Evolutionary conservation across 2,888 invertebrate species (phyloP), one percentile per base, ranked within the genome.

Genomic region (Lydus trimaculatus): DNA sequence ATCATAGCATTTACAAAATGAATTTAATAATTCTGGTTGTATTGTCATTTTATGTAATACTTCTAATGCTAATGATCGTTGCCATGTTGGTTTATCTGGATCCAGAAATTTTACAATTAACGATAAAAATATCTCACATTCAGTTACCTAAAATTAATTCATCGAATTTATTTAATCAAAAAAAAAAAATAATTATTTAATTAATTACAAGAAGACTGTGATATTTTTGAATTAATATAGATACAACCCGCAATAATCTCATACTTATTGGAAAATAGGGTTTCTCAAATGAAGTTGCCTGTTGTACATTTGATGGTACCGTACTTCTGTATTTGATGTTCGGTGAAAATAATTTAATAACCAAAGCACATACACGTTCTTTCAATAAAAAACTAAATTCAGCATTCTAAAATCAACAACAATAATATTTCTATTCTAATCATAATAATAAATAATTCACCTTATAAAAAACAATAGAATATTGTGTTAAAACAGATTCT

Each of bases 121-220:
- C 0, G 98, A 98, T 58, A 99, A 88, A 86, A 99, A 99, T 82
- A 99, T 99, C 87, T 99, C 99, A 85, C 98, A 98, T 85, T 99
- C 98, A 0, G 99, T 99, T 33, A 96, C 92, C 95, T 94, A 82
- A 75, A 78, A 61, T 48, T 20, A 20, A 7, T 48, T 23, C 8
- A n/a, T 48, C 15, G 2, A 48, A 48, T 48, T 48, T 58, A 61
- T 65, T n/a, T 61, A 23, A 52, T 33, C 64, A 60, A 67, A 61
- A 75, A 58, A 60, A 59, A 36, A 20, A 69, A 64, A 25, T 28
- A 28, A n/a, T n/a, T 28, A 39, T 17, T 64, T 64, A 33, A 66
- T 20, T 68, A 86, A 89, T 88, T 81, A 96, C 97, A 88, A 98
- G 85, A 71, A 97, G 88, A 9, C 90, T 90, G 83, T 98, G 97